Percentiles rank a stretch among this genome's conserved stretches.
These are phyloP conservation scores for Syrphus vitripennis DNA, from an alignment of 2,888 invertebrate genomes.

Conservation along the genomic window DNA sequence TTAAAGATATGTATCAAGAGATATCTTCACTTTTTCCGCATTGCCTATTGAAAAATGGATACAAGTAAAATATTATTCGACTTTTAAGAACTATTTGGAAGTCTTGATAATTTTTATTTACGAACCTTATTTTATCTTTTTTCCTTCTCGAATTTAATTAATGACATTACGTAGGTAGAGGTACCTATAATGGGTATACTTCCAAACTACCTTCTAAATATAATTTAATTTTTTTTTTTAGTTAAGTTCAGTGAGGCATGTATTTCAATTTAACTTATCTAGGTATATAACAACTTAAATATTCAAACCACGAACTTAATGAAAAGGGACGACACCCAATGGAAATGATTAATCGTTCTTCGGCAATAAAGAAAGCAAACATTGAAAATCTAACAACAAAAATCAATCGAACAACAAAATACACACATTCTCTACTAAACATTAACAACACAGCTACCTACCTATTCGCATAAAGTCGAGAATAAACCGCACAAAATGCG, in stretches of 20 bases:
- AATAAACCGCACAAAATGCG: slow-evolving; percentile 58
- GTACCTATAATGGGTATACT: neutral
- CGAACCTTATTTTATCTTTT: too few species aligned
- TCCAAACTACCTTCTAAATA: neutral
- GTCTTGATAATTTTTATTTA: too few species aligned
- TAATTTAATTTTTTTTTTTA: neutral
- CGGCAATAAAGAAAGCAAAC: slow-evolving; percentile 25
- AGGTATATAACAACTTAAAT: slow-evolving; percentile 18
- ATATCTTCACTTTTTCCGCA: too few species aligned
- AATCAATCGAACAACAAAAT: slow-evolving; percentile 58
- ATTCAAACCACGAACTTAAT: slow-evolving; percentile 55
- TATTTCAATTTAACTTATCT: slow-evolving; percentile 41
- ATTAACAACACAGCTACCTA: neutral
- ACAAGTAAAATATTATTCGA: too few species aligned
- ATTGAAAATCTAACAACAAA: slow-evolving; percentile 42
- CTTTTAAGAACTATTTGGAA: too few species aligned
- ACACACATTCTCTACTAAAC: slow-evolving; percentile 1
- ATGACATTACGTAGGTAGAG: neutral
- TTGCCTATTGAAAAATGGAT: too few species aligned
- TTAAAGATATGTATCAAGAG: too few species aligned
- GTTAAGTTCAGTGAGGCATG: slow-evolving; percentile 67
- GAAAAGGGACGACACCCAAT: slow-evolving; percentile 31
- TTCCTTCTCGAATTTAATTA: neutral
- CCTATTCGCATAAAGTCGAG: slow-evolving; percentile 6
- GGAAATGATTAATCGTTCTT: slow-evolving; percentile 59